A percentile compares a stretch with the other conserved stretches of the same genome.
Conservation (phyloP, 2,113 vertebrate species). For the Probosciger aterrimus region DNA sequence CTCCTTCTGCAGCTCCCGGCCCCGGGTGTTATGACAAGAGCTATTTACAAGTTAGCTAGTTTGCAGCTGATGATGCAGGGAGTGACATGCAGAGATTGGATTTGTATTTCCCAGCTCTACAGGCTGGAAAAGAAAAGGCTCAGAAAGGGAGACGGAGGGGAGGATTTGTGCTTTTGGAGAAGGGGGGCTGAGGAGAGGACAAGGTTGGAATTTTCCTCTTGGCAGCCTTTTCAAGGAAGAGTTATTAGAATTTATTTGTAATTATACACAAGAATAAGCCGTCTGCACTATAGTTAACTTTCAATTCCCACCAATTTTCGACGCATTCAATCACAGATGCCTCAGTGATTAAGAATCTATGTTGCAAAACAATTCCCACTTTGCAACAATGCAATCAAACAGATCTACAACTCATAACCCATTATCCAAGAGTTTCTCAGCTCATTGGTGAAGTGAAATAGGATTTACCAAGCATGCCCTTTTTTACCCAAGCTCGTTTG, state of each 20-base stretch:
- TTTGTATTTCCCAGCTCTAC: constrained; percentile 26
- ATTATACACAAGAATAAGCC: constrained; percentile 85
- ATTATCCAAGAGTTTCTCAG: constrained; percentile 77
- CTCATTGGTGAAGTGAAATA: constrained; percentile 76
- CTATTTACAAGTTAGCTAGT: not conserved
- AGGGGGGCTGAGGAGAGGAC: not conserved
- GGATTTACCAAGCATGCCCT: constrained; percentile 71
- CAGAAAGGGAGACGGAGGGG: not conserved
- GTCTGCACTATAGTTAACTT: constrained; percentile 83
- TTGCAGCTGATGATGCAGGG: not conserved
- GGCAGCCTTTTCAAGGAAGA: constrained; percentile 74
- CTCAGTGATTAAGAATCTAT: constrained; percentile 84
- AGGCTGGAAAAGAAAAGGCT: constrained; percentile 12
- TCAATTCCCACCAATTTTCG: constrained; percentile 82
- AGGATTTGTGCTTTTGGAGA: not conserved
- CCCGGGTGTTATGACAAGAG: not conserved
- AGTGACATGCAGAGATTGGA: not conserved
- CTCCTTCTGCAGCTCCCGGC: not conserved
- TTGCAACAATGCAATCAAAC: constrained; percentile 84
- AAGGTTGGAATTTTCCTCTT: constrained; percentile 68
- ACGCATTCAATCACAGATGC: constrained; percentile 82
- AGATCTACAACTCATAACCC: constrained; percentile 81
- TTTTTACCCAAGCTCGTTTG: constrained; percentile 70
- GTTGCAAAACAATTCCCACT: constrained; percentile 86
- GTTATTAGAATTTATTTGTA: constrained; percentile 88